These are phyloP conservation scores for Bedellia somnulentella DNA, from an alignment of 2,888 invertebrate genomes.

Conservation along the genomic window DNA sequence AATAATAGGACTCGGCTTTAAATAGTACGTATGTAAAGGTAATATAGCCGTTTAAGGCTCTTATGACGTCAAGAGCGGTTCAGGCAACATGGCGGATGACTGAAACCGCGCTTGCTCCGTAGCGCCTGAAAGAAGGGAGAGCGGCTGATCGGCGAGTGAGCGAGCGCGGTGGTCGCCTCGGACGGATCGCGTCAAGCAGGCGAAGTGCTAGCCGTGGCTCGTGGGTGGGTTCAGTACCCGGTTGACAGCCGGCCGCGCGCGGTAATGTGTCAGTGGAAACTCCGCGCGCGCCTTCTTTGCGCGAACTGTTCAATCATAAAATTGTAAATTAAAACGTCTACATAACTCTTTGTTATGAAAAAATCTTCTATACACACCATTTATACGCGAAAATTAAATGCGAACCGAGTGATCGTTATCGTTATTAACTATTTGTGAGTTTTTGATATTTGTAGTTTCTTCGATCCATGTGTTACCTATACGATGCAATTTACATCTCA, in stretches of 20 bases:
- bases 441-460: slow-evolving; percentile 9
- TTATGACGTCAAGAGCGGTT: slow-evolving; percentile 38
- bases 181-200: too few relatives aligned
- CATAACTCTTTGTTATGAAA: too few relatives aligned
- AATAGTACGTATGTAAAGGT: too few relatives aligned
- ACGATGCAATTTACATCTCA: slow-evolving; percentile 31
- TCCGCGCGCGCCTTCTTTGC: slow-evolving; percentile 49
- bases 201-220: too few relatives aligned
- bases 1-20: too few relatives aligned
- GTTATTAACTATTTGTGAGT: slow-evolving; percentile 14
- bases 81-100: slow-evolving; percentile 37
- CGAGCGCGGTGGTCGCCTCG: too few relatives aligned
- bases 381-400: too few relatives aligned
- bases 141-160: slow-evolving; percentile 21
- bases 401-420: slow-evolving; percentile 13
- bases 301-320: too few relatives aligned
- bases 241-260: slow-evolving; percentile 56
- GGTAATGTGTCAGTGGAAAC: slow-evolving; percentile 17
- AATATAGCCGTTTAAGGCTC: slow-evolving; percentile 12
- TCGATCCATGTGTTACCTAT: slow-evolving; percentile 24
- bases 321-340: too few relatives aligned
- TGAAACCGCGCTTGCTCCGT: slow-evolving; percentile 18
- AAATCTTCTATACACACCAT: too few relatives aligned
- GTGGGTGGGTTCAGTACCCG: slow-evolving; percentile 60
- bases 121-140: slow-evolving; percentile 19